Base-by-base conservation (phyloP, 2,113 vertebrate genomes). In the Periophthalmus modestus region DNA sequence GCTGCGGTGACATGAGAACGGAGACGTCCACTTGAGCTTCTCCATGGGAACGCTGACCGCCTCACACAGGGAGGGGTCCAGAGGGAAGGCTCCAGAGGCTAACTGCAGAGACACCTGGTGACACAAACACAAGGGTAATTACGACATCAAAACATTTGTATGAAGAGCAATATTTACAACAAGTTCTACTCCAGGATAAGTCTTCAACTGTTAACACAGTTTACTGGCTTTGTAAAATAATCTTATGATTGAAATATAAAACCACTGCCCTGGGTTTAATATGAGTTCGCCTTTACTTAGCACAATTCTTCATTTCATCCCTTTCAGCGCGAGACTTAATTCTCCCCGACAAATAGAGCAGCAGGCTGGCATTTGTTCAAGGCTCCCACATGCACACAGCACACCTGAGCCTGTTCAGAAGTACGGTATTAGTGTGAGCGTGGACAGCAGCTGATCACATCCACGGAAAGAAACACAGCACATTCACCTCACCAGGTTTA, bases 1-100 rank as follows among this genome's bases (percentile, higher is more conserved):
- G 75, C 87, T 79, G 66, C 97, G 95, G 88, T 98, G 97, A 86
- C 94, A 95, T 83, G 85, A 48, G 5, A 99, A 98, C 0, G 97
- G 97, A 0, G 97, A 98, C 0, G 95, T 96, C 97, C 97, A 95
- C 90, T 95, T 97, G 15, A 99, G 93, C 85, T 98, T 98, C 86
- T 97, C 96, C 94, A 98, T 95, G 78, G 96, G 96, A 78, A 98
- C 95, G 7, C 73, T 93, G 54, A 94, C 82, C 39, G 95, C 93
- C 0, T 95, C 73, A 0, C 95, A 98, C 86, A 99, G 94, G 62
- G 94, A 94, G 0, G 82, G 58, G 69, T 95, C 95, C 72, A 99
- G 81, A 43, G 93, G 85, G 46, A 98, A 98, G 9, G 96, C 95
- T 24, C 97, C 97, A 0, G 95, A 94, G 5, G 97, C 97, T 88